These are phyloP conservation scores for Actinostola sp. DNA, from an alignment of 92 coral and sea anemone genomes.

Conservation along the genomic window DNA sequence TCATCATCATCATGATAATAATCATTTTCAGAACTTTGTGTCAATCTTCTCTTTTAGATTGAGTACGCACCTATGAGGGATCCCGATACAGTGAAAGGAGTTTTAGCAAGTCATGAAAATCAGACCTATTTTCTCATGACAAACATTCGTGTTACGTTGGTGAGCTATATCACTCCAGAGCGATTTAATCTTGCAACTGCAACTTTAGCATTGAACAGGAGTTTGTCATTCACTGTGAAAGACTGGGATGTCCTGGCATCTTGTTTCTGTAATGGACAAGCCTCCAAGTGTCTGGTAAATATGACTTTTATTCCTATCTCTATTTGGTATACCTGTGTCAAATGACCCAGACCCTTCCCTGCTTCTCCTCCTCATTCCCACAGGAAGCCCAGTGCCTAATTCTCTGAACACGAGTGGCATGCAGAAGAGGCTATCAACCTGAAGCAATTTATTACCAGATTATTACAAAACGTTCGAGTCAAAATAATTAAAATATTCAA, in stretches of 20 bases:
- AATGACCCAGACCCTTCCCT: too few species aligned
- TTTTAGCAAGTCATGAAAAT: conserved; percentile 40
- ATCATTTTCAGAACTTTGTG: too few species aligned
- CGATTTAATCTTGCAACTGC: conserved; percentile 38
- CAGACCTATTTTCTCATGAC: conserved; percentile 76
- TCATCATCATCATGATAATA: too few species aligned
- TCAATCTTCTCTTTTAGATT: conserved; percentile 5
- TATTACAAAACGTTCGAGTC: too few species aligned
- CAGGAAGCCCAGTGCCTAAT: too few species aligned
- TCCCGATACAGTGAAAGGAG: conserved; percentile 21
- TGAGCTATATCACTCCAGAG: conserved; percentile 58
- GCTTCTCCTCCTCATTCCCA: too few species aligned
- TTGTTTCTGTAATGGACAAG: conserved; percentile 92
- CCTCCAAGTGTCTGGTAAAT: conserved; percentile 55
- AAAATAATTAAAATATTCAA: background rate
- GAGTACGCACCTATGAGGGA: conserved; percentile 71
- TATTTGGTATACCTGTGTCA: too few species aligned
- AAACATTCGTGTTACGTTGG: conserved; percentile 73
- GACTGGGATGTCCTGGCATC: conserved; percentile 82
- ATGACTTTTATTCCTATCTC: too few species aligned
- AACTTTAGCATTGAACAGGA: conserved; percentile 23
- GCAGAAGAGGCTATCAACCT: too few species aligned
- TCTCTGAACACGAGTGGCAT: too few species aligned
- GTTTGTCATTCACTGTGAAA: conserved; percentile 73
- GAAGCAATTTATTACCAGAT: too few species aligned